Percentiles rank a stretch among this genome's conserved stretches.
These are phyloP conservation scores for Trematomus bernacchii DNA, from an alignment of 2,797 vertebrate species.

Conservation along the genomic window DNA sequence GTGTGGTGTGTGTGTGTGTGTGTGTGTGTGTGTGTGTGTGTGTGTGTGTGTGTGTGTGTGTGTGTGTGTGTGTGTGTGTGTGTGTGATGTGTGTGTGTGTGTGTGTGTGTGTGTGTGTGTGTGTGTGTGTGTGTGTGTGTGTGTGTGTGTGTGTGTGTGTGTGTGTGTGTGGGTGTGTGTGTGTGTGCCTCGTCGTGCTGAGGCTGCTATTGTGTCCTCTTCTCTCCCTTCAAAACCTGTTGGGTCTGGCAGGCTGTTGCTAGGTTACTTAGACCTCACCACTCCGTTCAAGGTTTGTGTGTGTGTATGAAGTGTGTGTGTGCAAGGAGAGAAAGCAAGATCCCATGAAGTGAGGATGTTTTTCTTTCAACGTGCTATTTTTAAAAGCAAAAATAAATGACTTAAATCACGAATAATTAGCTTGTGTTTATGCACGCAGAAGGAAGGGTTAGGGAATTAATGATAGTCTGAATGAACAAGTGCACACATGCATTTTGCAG, in stretches of 20 bases:
- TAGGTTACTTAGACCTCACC: constrained; percentile 75
- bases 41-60: no score
- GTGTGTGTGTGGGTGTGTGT: no score
- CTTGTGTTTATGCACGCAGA: background rate
- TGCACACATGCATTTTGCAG: constrained; percentile 10
- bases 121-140: no score
- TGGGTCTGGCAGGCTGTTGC: constrained; percentile 73
- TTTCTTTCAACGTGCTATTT: constrained; percentile 15
- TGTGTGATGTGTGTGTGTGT: no score
- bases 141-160: no score
- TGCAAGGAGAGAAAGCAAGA: background rate
- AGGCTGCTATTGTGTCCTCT: constrained; percentile 38
- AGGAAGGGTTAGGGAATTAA: constrained; percentile 1
- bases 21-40: no score
- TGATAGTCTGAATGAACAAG: constrained; percentile 8
- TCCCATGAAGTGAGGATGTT: constrained; percentile 19
- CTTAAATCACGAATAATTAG: background rate
- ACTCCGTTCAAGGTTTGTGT: constrained; percentile 36
- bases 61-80: no score
- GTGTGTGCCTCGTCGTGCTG: no score
- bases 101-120: no score
- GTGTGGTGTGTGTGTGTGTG: no score
- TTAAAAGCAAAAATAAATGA: background rate
- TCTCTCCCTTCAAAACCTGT: constrained; percentile 66
- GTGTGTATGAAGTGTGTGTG: constrained; percentile 4